A percentile compares a stretch with the other conserved stretches of the same genome.
phyloP scores from a whole-genome alignment of 2,888 invertebrate genomes.

The Napeogenes inachia region DNA sequence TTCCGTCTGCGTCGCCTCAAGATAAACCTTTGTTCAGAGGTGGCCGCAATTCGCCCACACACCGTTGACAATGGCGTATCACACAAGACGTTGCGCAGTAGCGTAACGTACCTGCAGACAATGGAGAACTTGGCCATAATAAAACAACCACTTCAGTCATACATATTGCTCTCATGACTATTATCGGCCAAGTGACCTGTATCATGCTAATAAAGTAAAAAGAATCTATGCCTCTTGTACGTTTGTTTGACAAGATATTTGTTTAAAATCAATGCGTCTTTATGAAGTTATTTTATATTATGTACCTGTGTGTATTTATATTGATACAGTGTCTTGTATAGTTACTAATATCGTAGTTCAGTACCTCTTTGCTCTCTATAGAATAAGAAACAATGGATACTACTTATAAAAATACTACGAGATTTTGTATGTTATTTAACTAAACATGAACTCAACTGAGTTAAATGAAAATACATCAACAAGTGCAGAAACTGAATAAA shows the following conservation, averaged over 20 bases:
- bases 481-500: too few species aligned
- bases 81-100: constrained; percentile 60
- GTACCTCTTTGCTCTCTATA: not conserved
- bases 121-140: constrained; percentile 56
- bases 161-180: constrained; percentile 41
- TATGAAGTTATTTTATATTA: constrained; percentile 2
- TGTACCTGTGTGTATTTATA: not conserved
- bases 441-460: too few species aligned
- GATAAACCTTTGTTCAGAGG: constrained; percentile 32
- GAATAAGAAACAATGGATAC: not conserved
- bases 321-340: not conserved
- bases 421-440: too few species aligned
- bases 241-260: constrained; percentile 15
- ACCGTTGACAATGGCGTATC: constrained; percentile 51
- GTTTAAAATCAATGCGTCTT: constrained; percentile 9
- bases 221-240: constrained; percentile 16
- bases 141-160: constrained; percentile 32
- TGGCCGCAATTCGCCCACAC: constrained; percentile 54
- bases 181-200: constrained; percentile 50
- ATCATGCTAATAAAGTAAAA: constrained; percentile 30
- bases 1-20: constrained; percentile 21
- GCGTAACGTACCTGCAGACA: constrained; percentile 52
- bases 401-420: not conserved
- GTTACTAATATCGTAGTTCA: not conserved
- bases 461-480: too few species aligned